These are phyloP conservation scores for Barnardius zonarius DNA, from an alignment of 2,113 vertebrate genomes.

Conservation along the genomic window DNA sequence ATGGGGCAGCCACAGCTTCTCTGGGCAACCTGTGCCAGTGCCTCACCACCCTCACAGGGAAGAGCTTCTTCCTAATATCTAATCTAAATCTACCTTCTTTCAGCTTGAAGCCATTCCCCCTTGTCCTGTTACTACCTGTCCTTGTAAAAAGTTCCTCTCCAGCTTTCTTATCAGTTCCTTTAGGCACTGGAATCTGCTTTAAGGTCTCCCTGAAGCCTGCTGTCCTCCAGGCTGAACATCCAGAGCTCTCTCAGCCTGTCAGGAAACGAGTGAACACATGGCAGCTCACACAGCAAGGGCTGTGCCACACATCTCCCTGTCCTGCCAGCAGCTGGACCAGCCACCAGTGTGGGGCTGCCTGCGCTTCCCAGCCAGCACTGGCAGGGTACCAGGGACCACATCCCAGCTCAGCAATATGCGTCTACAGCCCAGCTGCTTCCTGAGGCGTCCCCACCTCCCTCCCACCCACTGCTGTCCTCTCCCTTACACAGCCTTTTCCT, in stretches of 20 bases:
- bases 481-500: background rate
- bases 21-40: rapidly evolving
- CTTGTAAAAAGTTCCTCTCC: background rate
- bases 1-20: background rate
- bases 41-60: background rate
- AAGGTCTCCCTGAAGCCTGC: background rate
- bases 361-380: background rate
- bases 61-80: background rate
- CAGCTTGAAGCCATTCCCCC: background rate
- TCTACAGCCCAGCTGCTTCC: background rate
- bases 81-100: background rate
- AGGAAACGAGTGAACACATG: background rate
- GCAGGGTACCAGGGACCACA: background rate
- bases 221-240: background rate
- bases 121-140: background rate
- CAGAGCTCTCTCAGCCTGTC: background rate
- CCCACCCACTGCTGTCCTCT: background rate
- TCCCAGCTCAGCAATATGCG: background rate
- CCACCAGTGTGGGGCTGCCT: background rate
- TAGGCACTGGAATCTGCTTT: background rate
- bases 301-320: background rate
- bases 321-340: background rate
- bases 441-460: background rate
- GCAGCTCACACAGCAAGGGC: rapidly evolving
- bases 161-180: background rate